Conservation (phyloP, 2,113 vertebrate species). For the Willisornis vidua region DNA sequence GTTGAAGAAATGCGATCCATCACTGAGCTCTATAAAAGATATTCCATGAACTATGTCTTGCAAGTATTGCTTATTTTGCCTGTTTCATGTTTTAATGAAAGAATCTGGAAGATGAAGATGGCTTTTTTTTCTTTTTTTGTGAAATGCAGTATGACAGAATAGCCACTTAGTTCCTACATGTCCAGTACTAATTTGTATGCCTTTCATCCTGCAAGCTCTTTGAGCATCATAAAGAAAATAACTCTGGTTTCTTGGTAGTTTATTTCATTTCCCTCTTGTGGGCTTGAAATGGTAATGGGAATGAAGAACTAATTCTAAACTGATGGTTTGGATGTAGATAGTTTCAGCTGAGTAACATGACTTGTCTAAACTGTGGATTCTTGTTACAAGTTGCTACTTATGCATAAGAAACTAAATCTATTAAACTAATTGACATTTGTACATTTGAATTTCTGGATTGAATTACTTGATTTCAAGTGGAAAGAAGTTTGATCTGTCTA, state of each 20-base stretch:
- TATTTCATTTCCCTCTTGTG: constrained; percentile 14
- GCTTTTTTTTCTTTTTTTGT: not conserved
- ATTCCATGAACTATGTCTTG: not conserved
- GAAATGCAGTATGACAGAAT: constrained; percentile 17
- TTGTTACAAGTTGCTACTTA: not conserved
- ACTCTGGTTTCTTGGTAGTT: not conserved
- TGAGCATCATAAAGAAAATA: constrained; percentile 18
- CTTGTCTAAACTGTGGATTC: not conserved
- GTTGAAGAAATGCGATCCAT: not conserved
- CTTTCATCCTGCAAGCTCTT: constrained; percentile 17
- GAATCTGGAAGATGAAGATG: not conserved
- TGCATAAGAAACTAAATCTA: not conserved
- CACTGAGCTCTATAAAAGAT: not conserved
- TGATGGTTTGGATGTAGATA: not conserved
- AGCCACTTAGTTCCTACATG: constrained; percentile 9
- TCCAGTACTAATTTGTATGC: not conserved
- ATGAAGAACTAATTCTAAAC: constrained; percentile 18
- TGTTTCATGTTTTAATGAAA: constrained; percentile 44
- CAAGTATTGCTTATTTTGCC: not conserved
- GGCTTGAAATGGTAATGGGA: constrained; percentile 7
- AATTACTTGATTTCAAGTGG: not conserved
- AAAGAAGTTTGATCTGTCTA: not conserved
- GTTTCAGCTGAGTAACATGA: not conserved
- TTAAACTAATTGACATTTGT: not conserved
- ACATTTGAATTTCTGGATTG: not conserved